phyloP scores from a whole-genome alignment of 1,140 invertebrate species.

The Sesamia nonagrioides region DNA sequence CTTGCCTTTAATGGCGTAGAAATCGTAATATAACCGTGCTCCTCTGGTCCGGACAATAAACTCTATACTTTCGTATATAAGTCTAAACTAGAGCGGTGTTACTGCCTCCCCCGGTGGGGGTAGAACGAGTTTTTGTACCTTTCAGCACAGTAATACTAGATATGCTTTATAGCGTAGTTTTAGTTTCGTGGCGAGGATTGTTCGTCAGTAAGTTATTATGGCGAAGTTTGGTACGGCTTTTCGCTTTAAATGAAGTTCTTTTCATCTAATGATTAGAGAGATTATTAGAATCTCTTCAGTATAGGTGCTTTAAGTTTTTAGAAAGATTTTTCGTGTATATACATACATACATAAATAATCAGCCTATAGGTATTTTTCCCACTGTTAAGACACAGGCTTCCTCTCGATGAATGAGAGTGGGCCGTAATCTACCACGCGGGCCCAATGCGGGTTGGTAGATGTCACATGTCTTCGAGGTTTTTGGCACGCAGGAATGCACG shows the following conservation, averaged over 20 bases:
- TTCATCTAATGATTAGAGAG: too few relatives aligned
- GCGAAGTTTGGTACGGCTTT: not conserved
- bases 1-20: conserved; percentile 69
- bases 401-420: too few relatives aligned
- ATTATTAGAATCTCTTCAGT: too few relatives aligned
- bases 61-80: conserved; percentile 54
- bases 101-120: conserved; percentile 10
- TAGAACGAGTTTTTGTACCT: conserved; percentile 27
- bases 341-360: too few relatives aligned
- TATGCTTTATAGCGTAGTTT: conserved; percentile 19
- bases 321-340: too few relatives aligned
- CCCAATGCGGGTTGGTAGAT: too few relatives aligned
- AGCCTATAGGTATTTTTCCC: too few relatives aligned
- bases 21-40: conserved; percentile 52
- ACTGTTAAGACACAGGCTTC: too few relatives aligned
- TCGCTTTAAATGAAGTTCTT: not conserved
- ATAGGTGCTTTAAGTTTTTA: not conserved
- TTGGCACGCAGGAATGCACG: too few relatives aligned
- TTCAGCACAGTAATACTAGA: conserved; percentile 10
- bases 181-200: conserved; percentile 12
- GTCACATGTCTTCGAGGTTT: too few relatives aligned
- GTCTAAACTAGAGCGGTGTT: conserved; percentile 31
- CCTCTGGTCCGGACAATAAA: conserved; percentile 66
- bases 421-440: too few relatives aligned
- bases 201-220: not conserved